A percentile compares a stretch with the other conserved stretches of the same genome.
These are phyloP conservation scores for Pyrgus malvae DNA, from an alignment of 2,888 invertebrate genomes.

Conservation along the genomic window DNA sequence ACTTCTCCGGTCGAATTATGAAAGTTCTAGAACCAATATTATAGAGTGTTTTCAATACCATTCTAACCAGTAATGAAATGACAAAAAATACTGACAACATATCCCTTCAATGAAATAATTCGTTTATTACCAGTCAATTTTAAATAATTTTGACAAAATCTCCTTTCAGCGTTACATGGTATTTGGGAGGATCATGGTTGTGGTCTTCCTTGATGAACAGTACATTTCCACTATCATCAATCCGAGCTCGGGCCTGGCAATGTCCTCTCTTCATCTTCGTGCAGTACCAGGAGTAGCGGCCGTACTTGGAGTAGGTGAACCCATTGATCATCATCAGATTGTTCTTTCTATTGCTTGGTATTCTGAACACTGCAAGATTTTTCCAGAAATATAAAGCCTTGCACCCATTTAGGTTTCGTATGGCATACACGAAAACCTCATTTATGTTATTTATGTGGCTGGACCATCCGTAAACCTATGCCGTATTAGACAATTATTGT, in stretches of 20 bases:
- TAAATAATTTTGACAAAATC: constrained; percentile 16
- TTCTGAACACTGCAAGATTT: constrained; percentile 26
- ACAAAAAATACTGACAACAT: no score
- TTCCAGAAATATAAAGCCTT: neutral
- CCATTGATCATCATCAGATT: constrained; percentile 45
- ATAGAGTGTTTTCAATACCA: no score
- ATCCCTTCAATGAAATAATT: no score
- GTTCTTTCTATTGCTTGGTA: constrained; percentile 41
- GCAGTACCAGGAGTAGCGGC: constrained; percentile 47
- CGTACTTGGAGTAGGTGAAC: constrained; percentile 47
- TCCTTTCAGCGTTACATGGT: neutral
- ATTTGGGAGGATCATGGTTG: constrained; percentile 6
- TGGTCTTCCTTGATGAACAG: constrained; percentile 7
- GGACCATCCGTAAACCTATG: no score
- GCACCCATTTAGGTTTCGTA: no score
- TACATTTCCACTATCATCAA: constrained; percentile 21
- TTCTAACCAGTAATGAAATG: no score
- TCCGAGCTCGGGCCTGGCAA: constrained; percentile 42
- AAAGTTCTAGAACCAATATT: no score
- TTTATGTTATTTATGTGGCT: no score
- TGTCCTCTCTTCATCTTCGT: constrained; percentile 42
- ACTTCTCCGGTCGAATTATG: no score
- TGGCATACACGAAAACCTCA: no score
- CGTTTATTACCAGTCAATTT: no score
- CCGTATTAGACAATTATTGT: no score